Evolutionary conservation across 2,797 vertebrate species (phyloP).

Genomic region (Anniella stebbinsi): DNA sequence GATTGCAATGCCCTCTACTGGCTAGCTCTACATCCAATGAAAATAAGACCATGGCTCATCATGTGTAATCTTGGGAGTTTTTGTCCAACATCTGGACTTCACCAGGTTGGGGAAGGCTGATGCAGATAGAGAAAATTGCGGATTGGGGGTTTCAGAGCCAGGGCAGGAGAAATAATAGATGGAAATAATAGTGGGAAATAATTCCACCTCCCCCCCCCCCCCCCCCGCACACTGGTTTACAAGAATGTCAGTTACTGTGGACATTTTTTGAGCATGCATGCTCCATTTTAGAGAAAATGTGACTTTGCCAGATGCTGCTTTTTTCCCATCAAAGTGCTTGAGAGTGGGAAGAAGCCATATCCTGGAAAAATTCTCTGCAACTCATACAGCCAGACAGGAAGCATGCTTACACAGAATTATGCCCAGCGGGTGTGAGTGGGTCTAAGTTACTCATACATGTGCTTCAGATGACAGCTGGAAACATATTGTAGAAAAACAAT

Average conservation of each 20-base stretch:
- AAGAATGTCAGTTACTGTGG: not conserved
- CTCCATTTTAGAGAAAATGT: not conserved
- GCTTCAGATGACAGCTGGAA: too few relatives aligned
- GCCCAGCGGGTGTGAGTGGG: not conserved
- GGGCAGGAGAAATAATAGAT: not conserved
- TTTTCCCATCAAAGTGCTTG: not conserved
- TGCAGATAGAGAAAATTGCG: not conserved
- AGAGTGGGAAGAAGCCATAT: too few relatives aligned
- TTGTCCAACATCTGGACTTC: not conserved
- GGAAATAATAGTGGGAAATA: too few relatives aligned
- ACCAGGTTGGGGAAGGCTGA: not conserved
- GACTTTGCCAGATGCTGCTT: not conserved
- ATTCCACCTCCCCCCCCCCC: too few relatives aligned
- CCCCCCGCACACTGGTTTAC: not conserved
- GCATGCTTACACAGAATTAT: not conserved
- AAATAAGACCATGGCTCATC: not conserved
- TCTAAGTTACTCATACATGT: too few relatives aligned
- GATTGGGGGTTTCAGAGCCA: not conserved
- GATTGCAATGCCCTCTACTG: constrained; percentile 71
- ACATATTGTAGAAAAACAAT: not conserved
- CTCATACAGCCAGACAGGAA: too few relatives aligned
- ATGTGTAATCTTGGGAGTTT: too few relatives aligned
- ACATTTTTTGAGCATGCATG: not conserved
- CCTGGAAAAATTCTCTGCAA: not conserved
- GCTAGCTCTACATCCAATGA: not conserved